Evolutionary conservation across 92 coral and sea anemone genomes (phyloP), one percentile per base, ranked within the genome.

Genomic region (Desmophyllum pertusum): DNA sequence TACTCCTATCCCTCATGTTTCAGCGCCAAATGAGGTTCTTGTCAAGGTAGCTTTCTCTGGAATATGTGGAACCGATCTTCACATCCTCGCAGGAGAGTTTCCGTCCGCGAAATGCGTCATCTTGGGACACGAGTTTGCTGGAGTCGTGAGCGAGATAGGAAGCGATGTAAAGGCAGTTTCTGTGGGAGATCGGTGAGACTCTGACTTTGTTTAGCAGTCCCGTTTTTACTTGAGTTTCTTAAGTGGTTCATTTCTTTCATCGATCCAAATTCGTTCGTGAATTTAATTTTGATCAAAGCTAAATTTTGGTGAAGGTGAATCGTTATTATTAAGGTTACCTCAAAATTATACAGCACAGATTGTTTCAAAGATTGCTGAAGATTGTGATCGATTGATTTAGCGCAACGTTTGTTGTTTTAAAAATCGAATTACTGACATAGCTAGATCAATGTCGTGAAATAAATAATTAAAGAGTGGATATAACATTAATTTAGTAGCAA

Each of bases 81-180:
- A 89, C 76, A 89, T 96, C 37, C 75, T 96, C 14, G 91, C 88
- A 0, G 98, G 94, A 30, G 98, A 96, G 61, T 81, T 96, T 38
- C 99, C 98, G 25, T 87, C 94, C 7, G 89, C 98, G 2, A 93
- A 95, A 65, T 89, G 96, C 27, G 98, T 96, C 8, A 94, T 94
- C 40, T 93, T 93, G 21, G 99, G 99, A 21, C 99, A 96, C 33
- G 99, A 96, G 50, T 94, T 96, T 72, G 87, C 98, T 59, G 99
- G 99, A 17, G 99, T 96, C 46, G 95, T 96, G 5, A 94, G 93
- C 73, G 99, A 96, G 81, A 73, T 96, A 63, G 99, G 99, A 9
- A 71, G 92, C 75, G 97, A 92, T 0, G 99, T 96, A 42, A 92
- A 84, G 75, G 89, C 91, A 59, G 89, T 95, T 79, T 90, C 98